A percentile compares a stretch with the other conserved stretches of the same genome.
phyloP scores from a whole-genome alignment of 2,888 invertebrate genomes.

The Elegia similella region DNA sequence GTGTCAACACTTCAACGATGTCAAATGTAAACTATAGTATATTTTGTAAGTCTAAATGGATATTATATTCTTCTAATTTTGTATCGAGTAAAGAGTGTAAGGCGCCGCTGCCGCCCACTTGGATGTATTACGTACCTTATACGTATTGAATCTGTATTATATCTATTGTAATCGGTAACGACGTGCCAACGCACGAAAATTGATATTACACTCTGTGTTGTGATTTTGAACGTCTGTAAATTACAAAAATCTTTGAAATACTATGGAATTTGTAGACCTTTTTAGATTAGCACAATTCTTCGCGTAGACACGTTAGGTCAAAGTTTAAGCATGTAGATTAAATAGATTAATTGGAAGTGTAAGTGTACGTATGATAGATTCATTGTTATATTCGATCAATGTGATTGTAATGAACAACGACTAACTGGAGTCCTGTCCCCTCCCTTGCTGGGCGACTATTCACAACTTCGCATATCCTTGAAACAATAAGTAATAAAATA shows the following conservation, averaged over 20 bases:
- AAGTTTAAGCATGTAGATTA: slow-evolving; percentile 74
- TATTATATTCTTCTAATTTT: slow-evolving; percentile 82
- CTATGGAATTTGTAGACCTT: slow-evolving; percentile 73
- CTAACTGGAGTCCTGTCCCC: slow-evolving; percentile 61
- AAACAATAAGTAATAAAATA: slow-evolving; percentile 81
- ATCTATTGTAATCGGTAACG: slow-evolving; percentile 56
- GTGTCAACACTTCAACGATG: slow-evolving; percentile 60
- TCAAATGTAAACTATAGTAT: slow-evolving; percentile 65
- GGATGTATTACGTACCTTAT: slow-evolving; percentile 49
- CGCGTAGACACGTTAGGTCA: slow-evolving; percentile 77
- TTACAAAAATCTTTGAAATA: slow-evolving; percentile 73
- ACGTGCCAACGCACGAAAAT: slow-evolving; percentile 77
- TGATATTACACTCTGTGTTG: slow-evolving; percentile 83
- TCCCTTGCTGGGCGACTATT: slow-evolving; percentile 60
- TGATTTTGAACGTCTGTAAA: slow-evolving; percentile 82
- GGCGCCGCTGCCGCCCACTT: slow-evolving; percentile 32
- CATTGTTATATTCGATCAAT: slow-evolving; percentile 74
- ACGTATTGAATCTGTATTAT: slow-evolving; percentile 65
- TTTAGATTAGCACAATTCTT: slow-evolving; percentile 81
- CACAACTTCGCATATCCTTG: slow-evolving; percentile 81
- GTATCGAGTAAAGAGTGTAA: slow-evolving; percentile 64
- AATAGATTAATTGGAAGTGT: slow-evolving; percentile 68
- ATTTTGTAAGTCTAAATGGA: slow-evolving; percentile 77
- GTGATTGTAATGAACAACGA: slow-evolving; percentile 78
- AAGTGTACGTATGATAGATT: slow-evolving; percentile 71